Percentiles rank a stretch among this genome's conserved stretches.
phyloP scores from a whole-genome alignment of 2,113 vertebrate genomes.

The Pluvianellus socialis region DNA sequence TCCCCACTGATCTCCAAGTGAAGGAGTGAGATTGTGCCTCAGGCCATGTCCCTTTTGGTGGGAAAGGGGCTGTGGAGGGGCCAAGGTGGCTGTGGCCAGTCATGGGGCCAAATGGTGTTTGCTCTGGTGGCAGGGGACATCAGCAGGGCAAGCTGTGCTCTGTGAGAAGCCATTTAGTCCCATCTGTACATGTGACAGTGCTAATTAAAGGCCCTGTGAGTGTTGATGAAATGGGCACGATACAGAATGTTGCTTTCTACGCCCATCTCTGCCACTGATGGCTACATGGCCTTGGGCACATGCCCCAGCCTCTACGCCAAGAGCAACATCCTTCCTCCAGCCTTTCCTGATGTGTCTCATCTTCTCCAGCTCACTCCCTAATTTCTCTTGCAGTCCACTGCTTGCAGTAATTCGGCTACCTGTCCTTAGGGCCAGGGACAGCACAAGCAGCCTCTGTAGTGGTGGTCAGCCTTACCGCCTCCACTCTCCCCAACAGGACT shows the following conservation, averaged over 20 bases:
- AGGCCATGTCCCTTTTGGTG: background rate
- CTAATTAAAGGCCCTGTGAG: background rate
- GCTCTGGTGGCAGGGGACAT: too few species aligned
- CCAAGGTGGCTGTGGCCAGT: background rate
- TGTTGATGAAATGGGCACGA: rapidly evolving
- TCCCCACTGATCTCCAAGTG: background rate
- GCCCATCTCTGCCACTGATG: background rate
- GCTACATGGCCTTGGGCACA: rapidly evolving
- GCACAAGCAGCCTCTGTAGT: background rate
- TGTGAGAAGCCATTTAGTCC: background rate
- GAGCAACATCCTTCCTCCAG: background rate
- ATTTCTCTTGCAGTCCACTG: background rate
- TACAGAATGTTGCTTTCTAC: background rate
- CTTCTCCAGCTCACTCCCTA: background rate
- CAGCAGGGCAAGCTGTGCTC: background rate
- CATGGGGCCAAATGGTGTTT: rapidly evolving
- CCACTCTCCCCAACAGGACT: rapidly evolving
- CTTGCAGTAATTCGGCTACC: background rate
- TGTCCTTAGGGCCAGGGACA: background rate
- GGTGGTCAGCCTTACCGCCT: background rate
- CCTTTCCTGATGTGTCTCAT: background rate
- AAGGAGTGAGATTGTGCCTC: background rate
- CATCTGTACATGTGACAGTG: background rate
- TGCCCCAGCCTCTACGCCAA: background rate
- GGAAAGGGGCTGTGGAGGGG: background rate